A percentile compares a stretch with the other conserved stretches of the same genome.
Conservation (phyloP, 2,888 invertebrate species). For the Bruchidius siliquastri region DNA sequence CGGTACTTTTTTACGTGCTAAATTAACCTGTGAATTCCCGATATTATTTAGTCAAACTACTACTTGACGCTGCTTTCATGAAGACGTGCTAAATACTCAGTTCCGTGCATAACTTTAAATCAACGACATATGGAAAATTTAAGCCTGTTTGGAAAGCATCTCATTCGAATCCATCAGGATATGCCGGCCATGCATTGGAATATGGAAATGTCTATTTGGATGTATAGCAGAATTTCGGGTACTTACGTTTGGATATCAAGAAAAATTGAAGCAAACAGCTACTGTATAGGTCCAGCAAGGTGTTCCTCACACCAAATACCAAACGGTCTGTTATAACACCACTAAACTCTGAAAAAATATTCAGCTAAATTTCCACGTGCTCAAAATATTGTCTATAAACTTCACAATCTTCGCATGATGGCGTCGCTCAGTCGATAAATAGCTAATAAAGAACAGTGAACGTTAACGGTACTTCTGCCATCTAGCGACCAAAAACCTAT, state of each 20-base stretch:
- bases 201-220: background rate
- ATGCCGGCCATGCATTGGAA: background rate
- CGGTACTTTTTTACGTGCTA: background rate
- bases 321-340: conserved; percentile 16
- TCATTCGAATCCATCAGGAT: background rate
- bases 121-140: background rate
- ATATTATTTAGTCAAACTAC: background rate
- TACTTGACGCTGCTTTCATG: background rate
- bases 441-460: background rate
- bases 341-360: conserved; percentile 23
- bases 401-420: conserved; percentile 53
- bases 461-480: background rate
- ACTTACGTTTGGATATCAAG: background rate
- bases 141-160: background rate
- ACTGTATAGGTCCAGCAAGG: background rate
- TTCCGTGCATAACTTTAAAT: background rate
- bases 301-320: conserved; percentile 25
- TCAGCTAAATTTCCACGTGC: conserved; percentile 57
- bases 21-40: background rate
- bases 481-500: background rate
- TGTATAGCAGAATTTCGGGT: background rate
- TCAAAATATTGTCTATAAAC: conserved; percentile 64
- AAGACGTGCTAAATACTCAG: background rate
- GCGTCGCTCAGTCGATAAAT: conserved; percentile 44
- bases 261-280: background rate